Percentiles rank a stretch among this genome's conserved stretches.
phyloP scores from a whole-genome alignment of 2,888 invertebrate species.

The Trachelus troglodyta region DNA sequence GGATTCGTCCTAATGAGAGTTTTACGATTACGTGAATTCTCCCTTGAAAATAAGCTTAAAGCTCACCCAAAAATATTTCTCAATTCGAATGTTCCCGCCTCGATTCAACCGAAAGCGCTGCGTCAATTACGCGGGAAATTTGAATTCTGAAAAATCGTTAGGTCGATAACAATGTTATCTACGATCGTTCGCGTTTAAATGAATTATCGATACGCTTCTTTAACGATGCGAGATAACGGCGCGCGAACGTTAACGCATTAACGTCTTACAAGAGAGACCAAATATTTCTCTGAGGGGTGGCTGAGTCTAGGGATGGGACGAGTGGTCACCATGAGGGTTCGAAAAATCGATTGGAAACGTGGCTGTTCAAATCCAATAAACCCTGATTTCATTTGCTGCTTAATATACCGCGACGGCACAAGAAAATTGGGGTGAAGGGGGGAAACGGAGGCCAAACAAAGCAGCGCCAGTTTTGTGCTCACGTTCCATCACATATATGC shows the following conservation, averaged over 20 bases:
- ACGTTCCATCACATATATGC: background rate
- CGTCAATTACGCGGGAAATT: too few species aligned
- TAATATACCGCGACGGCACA: background rate
- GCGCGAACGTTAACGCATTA: background rate
- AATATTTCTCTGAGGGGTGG: background rate
- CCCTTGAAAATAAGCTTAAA: too few species aligned
- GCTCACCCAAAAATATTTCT: too few species aligned
- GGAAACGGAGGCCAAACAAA: background rate
- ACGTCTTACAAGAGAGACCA: background rate
- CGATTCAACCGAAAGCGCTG: too few species aligned
- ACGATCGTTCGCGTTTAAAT: too few species aligned
- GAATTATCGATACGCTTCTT: too few species aligned
- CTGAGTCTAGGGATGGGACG: background rate
- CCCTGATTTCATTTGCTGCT: conserved; percentile 1
- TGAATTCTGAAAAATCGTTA: too few species aligned
- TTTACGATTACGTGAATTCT: too few species aligned
- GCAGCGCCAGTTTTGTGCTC: background rate
- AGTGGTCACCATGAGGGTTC: background rate
- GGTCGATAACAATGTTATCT: too few species aligned
- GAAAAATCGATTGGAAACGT: background rate
- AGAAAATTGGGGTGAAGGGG: background rate
- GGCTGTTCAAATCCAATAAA: background rate
- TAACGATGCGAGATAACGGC: too few species aligned
- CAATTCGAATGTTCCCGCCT: too few species aligned
- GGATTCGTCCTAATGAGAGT: too few species aligned